Conservation (phyloP, 2,888 invertebrate genomes). For the Esperia sulphurella region DNA sequence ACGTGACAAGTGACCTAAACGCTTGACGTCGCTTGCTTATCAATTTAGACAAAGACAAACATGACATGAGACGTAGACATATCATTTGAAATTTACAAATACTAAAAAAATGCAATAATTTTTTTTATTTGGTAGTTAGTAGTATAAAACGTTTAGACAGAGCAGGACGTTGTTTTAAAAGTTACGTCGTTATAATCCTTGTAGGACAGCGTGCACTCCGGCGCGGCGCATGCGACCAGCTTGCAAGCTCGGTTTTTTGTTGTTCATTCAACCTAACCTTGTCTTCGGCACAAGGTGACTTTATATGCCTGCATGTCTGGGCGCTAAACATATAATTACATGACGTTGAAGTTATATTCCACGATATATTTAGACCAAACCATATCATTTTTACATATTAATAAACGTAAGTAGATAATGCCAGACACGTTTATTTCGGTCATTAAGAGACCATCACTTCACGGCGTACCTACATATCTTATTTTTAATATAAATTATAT, state of each 20-base stretch:
- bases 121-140: slow-evolving; percentile 28
- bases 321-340: slow-evolving; percentile 73
- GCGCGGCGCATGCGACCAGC: slow-evolving; percentile 50
- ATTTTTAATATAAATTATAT: slow-evolving; percentile 41
- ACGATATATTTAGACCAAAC: slow-evolving; percentile 61
- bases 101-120: slow-evolving; percentile 30
- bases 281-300: slow-evolving; percentile 73
- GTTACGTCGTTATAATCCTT: slow-evolving; percentile 22
- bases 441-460: slow-evolving; percentile 13
- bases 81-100: slow-evolving; percentile 38
- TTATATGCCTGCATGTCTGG: slow-evolving; percentile 72
- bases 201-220: slow-evolving; percentile 11
- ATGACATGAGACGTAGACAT: slow-evolving; percentile 31
- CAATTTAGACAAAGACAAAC: slow-evolving; percentile 10
- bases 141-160: slow-evolving; percentile 25
- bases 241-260: slow-evolving; percentile 61
- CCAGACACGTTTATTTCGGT: slow-evolving; percentile 2
- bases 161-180: slow-evolving; percentile 26
- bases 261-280: slow-evolving; percentile 74
- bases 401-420: slow-evolving; percentile 4
- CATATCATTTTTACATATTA: slow-evolving; percentile 66
- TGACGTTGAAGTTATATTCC: slow-evolving; percentile 61
- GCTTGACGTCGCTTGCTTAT: slow-evolving; percentile 18
- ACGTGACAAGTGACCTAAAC: slow-evolving; percentile 21
- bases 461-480: slow-evolving; percentile 30